Base-by-base conservation (phyloP, 2,888 invertebrate genomes). In the Euplexia lucipara region DNA sequence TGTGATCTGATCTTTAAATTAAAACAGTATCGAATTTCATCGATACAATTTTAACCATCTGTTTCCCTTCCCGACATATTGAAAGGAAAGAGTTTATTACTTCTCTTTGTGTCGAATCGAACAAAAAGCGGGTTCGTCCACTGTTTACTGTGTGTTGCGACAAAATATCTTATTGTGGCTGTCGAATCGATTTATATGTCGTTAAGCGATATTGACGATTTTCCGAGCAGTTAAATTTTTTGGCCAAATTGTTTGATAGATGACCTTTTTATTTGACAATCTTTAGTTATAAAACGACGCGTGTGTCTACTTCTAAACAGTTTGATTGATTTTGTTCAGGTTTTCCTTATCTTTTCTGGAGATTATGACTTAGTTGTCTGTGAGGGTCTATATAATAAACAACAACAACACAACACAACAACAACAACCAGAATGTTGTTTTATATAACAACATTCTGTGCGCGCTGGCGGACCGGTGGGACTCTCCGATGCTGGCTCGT, bases 61-160 rank as follows among this genome's bases (percentile, higher is more conserved):
- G 63, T 47, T 49, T 62, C 69, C 70, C 77, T 67, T 42, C 64
- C 52, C 75, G 60, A 64, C 79, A 80, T 84, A 86, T 87, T 85
- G 83, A 74, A 83, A 75, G 59, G 73, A 73, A 75, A 68, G 59
- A 75, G 76, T 83, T 84, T 83, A 84, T 84, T 86, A 80, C 81
- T 76, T 70, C 59, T 53, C 78, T 84, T 83, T 84, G 78, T 83
- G 66, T 76, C 61, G 75, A 69, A 57, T 77, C 64, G 72, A 58
- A 78, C 70, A 81, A 79, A 81, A 81, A 78, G 69, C 52, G 70
- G 49, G 45, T 45, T 58, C 41, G 56, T 45, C 48, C 54, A 70
- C 34, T 74, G 77, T 79, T 81, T 76, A 79, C 61, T 48, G 67
- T 70, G 56, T 79, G 70, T 81, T 51, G 59, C 35, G 56, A 56